These are phyloP conservation scores for Schizopygopsis malacanthus DNA, from an alignment of 2,797 vertebrate genomes.

Conservation along the genomic window DNA sequence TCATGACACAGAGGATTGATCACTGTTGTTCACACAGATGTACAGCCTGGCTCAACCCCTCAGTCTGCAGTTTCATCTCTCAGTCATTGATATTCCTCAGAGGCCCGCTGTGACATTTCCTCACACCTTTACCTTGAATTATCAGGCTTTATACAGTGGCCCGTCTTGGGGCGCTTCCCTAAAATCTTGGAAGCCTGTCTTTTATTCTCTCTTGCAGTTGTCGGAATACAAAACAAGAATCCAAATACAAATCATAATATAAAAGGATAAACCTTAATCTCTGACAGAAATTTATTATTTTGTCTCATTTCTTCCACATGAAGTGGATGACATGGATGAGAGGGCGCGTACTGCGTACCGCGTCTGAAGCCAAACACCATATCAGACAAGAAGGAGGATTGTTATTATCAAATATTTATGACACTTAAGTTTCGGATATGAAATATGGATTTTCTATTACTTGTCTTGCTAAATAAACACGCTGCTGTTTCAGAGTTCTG, in stretches of 20 bases:
- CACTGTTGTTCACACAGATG: constrained; percentile 7
- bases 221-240: constrained; percentile 58
- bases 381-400: constrained; percentile 21
- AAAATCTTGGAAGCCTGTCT: constrained; percentile 59
- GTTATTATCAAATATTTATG: constrained; percentile 56
- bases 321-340: constrained; percentile 34
- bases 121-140: constrained; percentile 66
- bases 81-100: constrained; percentile 61
- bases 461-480: constrained; percentile 46
- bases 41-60: constrained; percentile 19
- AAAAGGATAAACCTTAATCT: constrained; percentile 60
- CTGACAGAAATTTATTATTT: constrained; percentile 44
- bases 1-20: constrained; percentile 44
- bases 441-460: constrained; percentile 55
- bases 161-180: constrained; percentile 59
- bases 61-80: constrained; percentile 47
- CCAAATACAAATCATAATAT: constrained; percentile 58
- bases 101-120: constrained; percentile 68
- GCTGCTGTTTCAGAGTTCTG: neutral
- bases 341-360: neutral
- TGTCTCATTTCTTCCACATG: constrained; percentile 18
- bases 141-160: constrained; percentile 59
- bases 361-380: neutral
- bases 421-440: constrained; percentile 47
- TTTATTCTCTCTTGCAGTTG: constrained; percentile 62